Base-by-base conservation (phyloP, 1,140 invertebrate genomes). In the Heterodera carotae region DNA sequence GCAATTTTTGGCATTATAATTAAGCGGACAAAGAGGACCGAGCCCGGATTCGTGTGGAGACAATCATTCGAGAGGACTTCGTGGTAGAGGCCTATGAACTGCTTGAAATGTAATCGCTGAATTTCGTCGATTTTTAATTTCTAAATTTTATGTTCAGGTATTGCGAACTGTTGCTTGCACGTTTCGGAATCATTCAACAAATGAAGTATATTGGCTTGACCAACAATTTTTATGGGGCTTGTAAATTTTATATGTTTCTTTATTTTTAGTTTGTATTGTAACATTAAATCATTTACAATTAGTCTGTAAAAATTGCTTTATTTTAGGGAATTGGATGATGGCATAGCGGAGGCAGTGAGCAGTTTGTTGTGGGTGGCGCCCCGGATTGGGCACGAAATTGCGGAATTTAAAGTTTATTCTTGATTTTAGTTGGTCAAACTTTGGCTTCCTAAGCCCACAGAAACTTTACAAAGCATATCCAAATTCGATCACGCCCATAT, bases 21-120 rank as follows among this genome's bases (percentile, higher is more conserved):
- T 76, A 75, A 62, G 91, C 91, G 76, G 93, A 93, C 60, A 99
- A 99, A 91, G 91, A 91, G 84, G 95, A 98, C 90, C 83, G 91
- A 76, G 97, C 97, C 0, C 94, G 94, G 88, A 98, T 99, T 79
- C 90, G 96, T 53, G 97, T 99, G 0, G 97, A 99, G 88, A 94
- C 98, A 79, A 99, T 99, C 68, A 97, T 99, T 75, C 92, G 97
- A 33, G 97, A 99, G 90, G 97, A 99, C 90, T 99, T 99, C 88
- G 91, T 98, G 89, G 96, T 99, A 0, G 97, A 99, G 90, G 96
- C 96, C 0, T 96, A 98, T 93, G 97, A 99, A 91, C 91, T 99
- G 66, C 91, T 99, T 2, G 97, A 99, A 90, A 98, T 98, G 95
- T 99, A n/a, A n/a, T 22, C 22, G 18, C 5, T n/a, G 7, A 33